These are phyloP conservation scores for Sussaba pulchella DNA, from an alignment of 2,888 invertebrate genomes.

Conservation along the genomic window DNA sequence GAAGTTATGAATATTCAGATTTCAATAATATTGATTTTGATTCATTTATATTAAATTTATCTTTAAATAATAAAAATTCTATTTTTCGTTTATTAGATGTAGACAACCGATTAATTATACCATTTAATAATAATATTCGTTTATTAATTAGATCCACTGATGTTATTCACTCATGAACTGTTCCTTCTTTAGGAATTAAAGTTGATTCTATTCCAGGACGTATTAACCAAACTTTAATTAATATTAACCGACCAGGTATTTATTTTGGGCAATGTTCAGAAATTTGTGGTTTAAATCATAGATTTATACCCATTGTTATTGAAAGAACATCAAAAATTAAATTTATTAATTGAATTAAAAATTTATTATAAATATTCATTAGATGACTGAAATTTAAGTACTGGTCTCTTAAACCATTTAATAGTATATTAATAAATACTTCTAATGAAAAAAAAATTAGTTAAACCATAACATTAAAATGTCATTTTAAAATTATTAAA, in stretches of 20 bases:
- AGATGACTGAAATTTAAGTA: conserved; percentile 88
- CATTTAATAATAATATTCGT: conserved; percentile 88
- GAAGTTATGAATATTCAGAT: conserved; percentile 89
- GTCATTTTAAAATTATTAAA: conserved; percentile 69
- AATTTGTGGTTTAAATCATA: conserved; percentile 93
- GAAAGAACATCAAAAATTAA: conserved; percentile 86
- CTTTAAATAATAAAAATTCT: conserved; percentile 81
- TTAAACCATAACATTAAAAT: conserved; percentile 82
- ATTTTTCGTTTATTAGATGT: conserved; percentile 88
- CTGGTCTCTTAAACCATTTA: conserved; percentile 90
- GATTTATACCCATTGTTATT: conserved; percentile 91
- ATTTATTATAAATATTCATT: conserved; percentile 86
- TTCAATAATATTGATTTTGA: conserved; percentile 87
- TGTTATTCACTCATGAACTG: conserved; percentile 89
- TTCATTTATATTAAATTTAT: conserved; percentile 87
- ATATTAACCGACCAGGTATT: conserved; percentile 87
- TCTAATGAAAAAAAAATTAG: conserved; percentile 87
- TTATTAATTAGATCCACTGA: conserved; percentile 88
- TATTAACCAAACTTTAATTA: conserved; percentile 87
- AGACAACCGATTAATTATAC: conserved; percentile 87
- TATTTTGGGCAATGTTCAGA: conserved; percentile 92
- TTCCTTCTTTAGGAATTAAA: conserved; percentile 88
- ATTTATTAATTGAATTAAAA: conserved; percentile 74
- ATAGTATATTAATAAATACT: conserved; percentile 87
- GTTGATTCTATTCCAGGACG: conserved; percentile 89